A percentile compares a stretch with the other conserved stretches of the same genome.
These are phyloP conservation scores for Flexamia atlantica DNA, from an alignment of 2,888 invertebrate species.

Conservation along the genomic window DNA sequence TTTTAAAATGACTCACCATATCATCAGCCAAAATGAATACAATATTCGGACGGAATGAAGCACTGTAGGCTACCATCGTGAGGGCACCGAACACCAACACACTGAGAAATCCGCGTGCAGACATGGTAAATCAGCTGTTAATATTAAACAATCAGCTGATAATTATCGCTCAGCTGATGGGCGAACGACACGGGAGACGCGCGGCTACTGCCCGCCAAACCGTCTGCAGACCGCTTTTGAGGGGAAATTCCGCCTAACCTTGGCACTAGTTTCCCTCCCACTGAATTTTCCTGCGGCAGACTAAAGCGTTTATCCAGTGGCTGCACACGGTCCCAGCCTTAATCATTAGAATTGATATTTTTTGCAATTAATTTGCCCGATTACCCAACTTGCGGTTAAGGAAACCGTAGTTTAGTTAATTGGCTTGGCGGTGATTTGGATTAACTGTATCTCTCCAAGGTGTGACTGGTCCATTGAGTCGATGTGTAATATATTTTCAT, in stretches of 20 bases:
- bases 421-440: background rate
- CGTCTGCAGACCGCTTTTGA: constrained; percentile 23
- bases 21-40: constrained; percentile 74
- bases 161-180: constrained; percentile 12
- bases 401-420: background rate
- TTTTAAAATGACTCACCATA: constrained; percentile 71
- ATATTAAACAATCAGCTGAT: background rate
- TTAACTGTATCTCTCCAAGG: too few species aligned
- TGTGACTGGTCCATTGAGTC: too few species aligned
- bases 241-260: constrained; percentile 33
- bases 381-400: background rate
- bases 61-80: constrained; percentile 42
- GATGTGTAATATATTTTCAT: too few species aligned
- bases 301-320: background rate
- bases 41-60: constrained; percentile 72
- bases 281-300: constrained; percentile 1
- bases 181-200: constrained; percentile 18
- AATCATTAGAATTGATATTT: background rate
- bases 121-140: constrained; percentile 23
- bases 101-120: constrained; percentile 25
- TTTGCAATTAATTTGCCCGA: background rate
- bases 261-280: constrained; percentile 42
- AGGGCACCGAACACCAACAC: background rate
- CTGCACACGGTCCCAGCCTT: background rate
- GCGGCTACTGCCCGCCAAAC: constrained; percentile 43